phyloP scores from a whole-genome alignment of 1,140 invertebrate genomes.

The Saccostrea glomerata region DNA sequence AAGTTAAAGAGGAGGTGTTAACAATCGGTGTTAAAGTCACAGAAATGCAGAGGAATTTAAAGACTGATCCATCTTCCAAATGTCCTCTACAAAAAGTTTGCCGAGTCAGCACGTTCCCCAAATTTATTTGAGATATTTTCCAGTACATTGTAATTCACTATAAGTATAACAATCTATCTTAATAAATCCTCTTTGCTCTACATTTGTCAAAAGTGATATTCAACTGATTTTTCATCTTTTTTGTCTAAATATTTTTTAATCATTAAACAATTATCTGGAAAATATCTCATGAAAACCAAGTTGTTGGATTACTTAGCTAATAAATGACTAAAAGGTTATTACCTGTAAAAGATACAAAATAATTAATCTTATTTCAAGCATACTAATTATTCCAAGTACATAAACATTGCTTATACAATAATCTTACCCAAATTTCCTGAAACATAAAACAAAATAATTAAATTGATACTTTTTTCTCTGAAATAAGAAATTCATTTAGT shows the following conservation, averaged over 20 bases:
- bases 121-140: neutral
- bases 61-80: conserved; percentile 32
- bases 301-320: conserved; percentile 16
- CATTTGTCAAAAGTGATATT: neutral
- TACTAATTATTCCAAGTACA: neutral
- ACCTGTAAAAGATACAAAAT: conserved; percentile 29
- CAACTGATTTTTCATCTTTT: neutral
- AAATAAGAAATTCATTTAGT: neutral
- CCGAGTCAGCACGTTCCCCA: neutral
- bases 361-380: neutral
- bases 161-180: neutral
- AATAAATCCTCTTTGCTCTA: neutral
- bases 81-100: neutral
- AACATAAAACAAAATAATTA: neutral
- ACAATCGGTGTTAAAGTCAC: neutral
- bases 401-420: neutral
- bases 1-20: conserved; percentile 38
- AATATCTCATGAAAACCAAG: conserved; percentile 16
- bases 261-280: neutral
- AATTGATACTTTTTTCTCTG: neutral
- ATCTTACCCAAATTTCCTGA: conserved; percentile 14
- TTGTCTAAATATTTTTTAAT: neutral
- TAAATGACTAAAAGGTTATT: neutral
- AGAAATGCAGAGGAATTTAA: conserved; percentile 12
- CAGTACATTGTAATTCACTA: neutral